Conservation (phyloP, 2,113 vertebrate genomes). For the Climacteris rufus region DNA sequence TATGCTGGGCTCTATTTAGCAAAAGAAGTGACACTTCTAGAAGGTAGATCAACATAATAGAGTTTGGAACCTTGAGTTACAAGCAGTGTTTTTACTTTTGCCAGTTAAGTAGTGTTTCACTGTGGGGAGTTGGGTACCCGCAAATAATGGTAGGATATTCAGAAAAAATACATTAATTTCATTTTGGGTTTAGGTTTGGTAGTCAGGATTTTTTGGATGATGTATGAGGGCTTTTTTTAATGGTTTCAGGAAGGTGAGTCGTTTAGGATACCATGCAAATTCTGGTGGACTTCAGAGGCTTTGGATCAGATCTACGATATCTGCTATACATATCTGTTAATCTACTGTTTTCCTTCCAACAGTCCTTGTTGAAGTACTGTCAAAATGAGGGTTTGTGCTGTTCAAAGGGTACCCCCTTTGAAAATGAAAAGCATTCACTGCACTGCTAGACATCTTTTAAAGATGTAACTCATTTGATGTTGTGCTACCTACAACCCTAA, state of each 20-base stretch:
- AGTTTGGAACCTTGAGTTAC: not conserved
- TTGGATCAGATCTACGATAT: not conserved
- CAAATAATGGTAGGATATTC: not conserved
- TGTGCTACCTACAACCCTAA: not conserved
- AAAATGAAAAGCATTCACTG: not conserved
- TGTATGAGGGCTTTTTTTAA: not conserved
- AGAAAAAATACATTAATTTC: not conserved
- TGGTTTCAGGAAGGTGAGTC: not conserved
- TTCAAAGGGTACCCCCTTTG: not conserved
- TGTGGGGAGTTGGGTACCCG: not conserved
- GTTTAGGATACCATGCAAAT: not conserved
- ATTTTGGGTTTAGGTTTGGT: not conserved
- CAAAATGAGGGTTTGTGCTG: not conserved
- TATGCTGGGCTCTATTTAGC: not conserved
- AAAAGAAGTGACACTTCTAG: not conserved
- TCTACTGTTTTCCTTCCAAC: not conserved
- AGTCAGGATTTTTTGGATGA: accelerated
- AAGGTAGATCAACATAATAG: not conserved
- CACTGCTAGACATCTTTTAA: not conserved
- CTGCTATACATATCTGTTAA: not conserved
- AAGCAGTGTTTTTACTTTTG: not conserved
- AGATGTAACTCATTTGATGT: not conserved
- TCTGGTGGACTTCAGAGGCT: not conserved
- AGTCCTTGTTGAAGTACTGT: not conserved
- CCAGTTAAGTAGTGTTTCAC: not conserved